phyloP scores from a whole-genome alignment of 2,797 vertebrate species.

The Bufotes viridis region DNA sequence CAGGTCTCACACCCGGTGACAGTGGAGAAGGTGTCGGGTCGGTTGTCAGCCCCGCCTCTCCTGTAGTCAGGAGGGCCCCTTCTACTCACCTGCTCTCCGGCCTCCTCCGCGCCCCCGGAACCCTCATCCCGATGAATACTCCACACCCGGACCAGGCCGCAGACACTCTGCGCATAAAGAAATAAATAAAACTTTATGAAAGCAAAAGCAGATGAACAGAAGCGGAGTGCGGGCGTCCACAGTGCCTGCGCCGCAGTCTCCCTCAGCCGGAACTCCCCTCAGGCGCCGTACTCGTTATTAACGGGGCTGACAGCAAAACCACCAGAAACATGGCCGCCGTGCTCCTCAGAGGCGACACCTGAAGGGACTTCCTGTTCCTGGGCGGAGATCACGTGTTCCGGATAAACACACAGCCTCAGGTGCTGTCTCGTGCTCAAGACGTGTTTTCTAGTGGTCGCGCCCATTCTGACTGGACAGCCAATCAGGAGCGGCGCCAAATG shows the following conservation, averaged over 20 bases:
- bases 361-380: too few species aligned
- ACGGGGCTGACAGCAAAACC: background rate
- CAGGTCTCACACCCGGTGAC: too few species aligned
- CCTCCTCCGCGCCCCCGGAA: constrained; percentile 16
- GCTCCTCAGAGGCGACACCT: background rate
- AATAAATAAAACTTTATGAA: background rate
- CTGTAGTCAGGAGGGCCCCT: too few species aligned
- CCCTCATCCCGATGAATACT: background rate
- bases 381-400: constrained; percentile 7
- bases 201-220: background rate
- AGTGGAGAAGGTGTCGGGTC: too few species aligned
- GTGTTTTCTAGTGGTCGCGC: background rate
- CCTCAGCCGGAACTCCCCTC: too few species aligned
- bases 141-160: background rate
- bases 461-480: background rate
- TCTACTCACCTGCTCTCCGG: constrained; percentile 10
- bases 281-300: background rate
- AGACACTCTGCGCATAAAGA: background rate
- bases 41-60: too few species aligned
- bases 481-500: background rate
- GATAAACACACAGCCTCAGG: background rate
- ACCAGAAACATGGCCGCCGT: constrained; percentile 28
- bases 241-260: too few species aligned
- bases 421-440: background rate
- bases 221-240: too few species aligned